Conservation (phyloP, 2,888 invertebrate genomes). For the Stictocephala bisonia region DNA sequence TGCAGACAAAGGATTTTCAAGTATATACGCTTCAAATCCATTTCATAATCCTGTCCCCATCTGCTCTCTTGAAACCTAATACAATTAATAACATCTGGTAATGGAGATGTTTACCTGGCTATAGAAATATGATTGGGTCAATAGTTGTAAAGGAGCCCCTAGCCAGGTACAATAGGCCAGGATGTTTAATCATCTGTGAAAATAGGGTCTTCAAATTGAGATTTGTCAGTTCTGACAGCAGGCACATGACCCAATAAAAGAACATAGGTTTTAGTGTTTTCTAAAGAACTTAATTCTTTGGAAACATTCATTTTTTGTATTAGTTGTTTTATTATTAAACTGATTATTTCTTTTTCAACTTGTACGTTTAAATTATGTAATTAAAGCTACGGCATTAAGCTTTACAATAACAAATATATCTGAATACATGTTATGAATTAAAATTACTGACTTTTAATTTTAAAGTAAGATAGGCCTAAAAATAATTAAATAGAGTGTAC, state of each 20-base stretch:
- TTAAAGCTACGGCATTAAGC: too few relatives aligned
- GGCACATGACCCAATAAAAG: slow-evolving; percentile 39
- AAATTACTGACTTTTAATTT: too few relatives aligned
- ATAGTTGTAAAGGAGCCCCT: slow-evolving; percentile 26
- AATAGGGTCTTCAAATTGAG: background rate
- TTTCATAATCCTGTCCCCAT: slow-evolving; percentile 25
- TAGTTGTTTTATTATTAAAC: too few relatives aligned
- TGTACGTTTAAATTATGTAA: too few relatives aligned
- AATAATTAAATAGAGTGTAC: too few relatives aligned
- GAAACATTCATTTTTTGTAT: too few relatives aligned
- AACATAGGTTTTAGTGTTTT: too few relatives aligned
- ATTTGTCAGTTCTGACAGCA: slow-evolving; percentile 26
- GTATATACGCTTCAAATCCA: slow-evolving; percentile 24
- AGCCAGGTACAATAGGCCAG: slow-evolving; percentile 26
- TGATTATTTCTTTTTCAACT: too few relatives aligned
- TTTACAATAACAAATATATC: too few relatives aligned
- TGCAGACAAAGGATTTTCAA: slow-evolving; percentile 23
- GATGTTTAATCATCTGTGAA: slow-evolving; percentile 31
- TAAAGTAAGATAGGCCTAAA: too few relatives aligned
- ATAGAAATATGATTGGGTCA: slow-evolving; percentile 37
- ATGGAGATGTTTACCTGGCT: slow-evolving; percentile 32
- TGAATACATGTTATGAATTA: too few relatives aligned
- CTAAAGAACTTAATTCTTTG: too few relatives aligned
- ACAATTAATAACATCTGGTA: slow-evolving; percentile 27
- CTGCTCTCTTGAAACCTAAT: slow-evolving; percentile 29